These are phyloP conservation scores for Albula glossodonta DNA, from an alignment of 2,113 vertebrate genomes.

Conservation along the genomic window DNA sequence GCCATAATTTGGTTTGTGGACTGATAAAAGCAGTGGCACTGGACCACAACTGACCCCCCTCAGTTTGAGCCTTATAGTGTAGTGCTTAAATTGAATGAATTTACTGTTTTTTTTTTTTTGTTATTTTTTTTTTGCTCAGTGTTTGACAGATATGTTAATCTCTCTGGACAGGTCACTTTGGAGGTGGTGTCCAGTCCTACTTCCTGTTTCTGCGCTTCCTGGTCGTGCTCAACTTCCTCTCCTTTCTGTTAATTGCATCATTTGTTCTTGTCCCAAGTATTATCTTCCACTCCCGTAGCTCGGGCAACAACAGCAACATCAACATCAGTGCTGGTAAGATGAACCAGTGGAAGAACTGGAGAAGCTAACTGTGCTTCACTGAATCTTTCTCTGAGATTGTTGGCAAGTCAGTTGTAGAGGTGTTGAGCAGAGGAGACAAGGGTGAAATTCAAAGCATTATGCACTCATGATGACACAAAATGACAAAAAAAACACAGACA, in stretches of 20 bases:
- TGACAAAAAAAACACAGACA: too few relatives aligned
- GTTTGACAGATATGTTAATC: not conserved
- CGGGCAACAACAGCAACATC: not conserved
- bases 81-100: too few relatives aligned
- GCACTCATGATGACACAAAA: not conserved
- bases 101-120: too few relatives aligned
- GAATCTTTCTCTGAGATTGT: not conserved
- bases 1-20: too few relatives aligned
- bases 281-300: slow-evolving; percentile 51
- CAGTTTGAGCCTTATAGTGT: too few relatives aligned
- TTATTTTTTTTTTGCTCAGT: not conserved
- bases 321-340: slow-evolving; percentile 51
- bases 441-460: not conserved
- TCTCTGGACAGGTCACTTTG: slow-evolving; percentile 77
- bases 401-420: not conserved
- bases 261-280: slow-evolving; percentile 75
- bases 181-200: slow-evolving; percentile 81
- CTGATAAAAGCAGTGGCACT: too few relatives aligned
- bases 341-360: not conserved
- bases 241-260: slow-evolving; percentile 68
- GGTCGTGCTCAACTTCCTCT: slow-evolving; percentile 79
- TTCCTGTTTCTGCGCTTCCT: slow-evolving; percentile 83
- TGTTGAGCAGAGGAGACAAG: not conserved
- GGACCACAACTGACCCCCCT: too few relatives aligned
- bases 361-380: not conserved